phyloP scores from a whole-genome alignment of 2,797 vertebrate genomes.

The Acanthurus tractus region DNA sequence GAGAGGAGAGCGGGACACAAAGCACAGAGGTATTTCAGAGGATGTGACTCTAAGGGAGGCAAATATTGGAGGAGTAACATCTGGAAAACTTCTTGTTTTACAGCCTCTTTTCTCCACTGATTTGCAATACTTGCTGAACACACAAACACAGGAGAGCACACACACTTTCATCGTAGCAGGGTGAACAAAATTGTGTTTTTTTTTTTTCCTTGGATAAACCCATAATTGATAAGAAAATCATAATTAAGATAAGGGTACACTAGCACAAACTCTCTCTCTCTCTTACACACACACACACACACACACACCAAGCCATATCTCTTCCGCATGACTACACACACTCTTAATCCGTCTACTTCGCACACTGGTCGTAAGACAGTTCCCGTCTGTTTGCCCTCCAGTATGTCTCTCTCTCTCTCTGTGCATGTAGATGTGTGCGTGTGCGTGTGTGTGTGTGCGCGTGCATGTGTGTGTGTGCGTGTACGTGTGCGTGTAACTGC shows the following conservation, averaged over 20 bases:
- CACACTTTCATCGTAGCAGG: too few species aligned
- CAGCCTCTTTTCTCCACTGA: too few species aligned
- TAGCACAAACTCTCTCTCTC: not conserved
- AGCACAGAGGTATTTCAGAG: not conserved
- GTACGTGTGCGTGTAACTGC: slow-evolving; percentile 5
- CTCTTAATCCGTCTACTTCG: slow-evolving; percentile 40
- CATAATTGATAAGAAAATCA: too few species aligned
- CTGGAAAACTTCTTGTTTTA: too few species aligned
- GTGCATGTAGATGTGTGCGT: not conserved
- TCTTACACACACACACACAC: slow-evolving; percentile 12
- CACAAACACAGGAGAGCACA: too few species aligned
- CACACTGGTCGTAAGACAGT: slow-evolving; percentile 16
- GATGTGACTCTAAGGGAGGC: slow-evolving; percentile 9
- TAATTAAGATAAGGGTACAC: too few species aligned
- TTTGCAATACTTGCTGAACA: too few species aligned
- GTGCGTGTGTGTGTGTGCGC: slow-evolving; percentile 2
- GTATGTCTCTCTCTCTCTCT: slow-evolving; percentile 11
- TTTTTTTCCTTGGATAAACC: too few species aligned
- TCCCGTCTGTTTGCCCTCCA: slow-evolving; percentile 17
- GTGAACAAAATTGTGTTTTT: too few species aligned
- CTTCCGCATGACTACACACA: slow-evolving; percentile 33
- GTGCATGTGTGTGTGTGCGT: not conserved
- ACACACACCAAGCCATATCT: slow-evolving; percentile 21
- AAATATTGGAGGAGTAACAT: not conserved
- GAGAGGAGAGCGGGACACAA: slow-evolving; percentile 22